Evolutionary conservation across 1,140 invertebrate genomes (phyloP).

Genomic region (Bombus turneri): DNA sequence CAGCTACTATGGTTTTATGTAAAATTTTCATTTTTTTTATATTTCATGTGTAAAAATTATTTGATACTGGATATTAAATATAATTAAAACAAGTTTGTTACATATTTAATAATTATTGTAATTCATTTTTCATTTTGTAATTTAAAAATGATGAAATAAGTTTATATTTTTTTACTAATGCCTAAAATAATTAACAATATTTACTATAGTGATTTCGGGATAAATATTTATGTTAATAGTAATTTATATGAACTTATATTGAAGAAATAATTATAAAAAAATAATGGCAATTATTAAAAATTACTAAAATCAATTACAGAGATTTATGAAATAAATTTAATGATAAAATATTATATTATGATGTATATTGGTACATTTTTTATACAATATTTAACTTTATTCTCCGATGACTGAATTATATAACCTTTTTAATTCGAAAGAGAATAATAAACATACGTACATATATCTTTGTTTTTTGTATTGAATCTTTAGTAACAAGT

Average conservation of each 20-base stretch:
- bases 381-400: too few relatives aligned
- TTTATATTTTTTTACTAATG: too few relatives aligned
- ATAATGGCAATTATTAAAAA: background rate
- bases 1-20: background rate
- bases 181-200: background rate
- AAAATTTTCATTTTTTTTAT: background rate
- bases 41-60: background rate
- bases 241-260: background rate
- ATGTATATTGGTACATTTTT: too few relatives aligned
- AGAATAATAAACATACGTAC: too few relatives aligned
- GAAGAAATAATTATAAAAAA: background rate
- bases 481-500: background rate
- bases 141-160: background rate
- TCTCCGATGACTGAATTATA: too few relatives aligned
- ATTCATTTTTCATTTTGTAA: background rate
- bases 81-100: background rate
- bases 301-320: too few relatives aligned
- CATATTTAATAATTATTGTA: background rate
- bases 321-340: too few relatives aligned
- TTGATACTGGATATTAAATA: background rate
- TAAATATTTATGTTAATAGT: background rate
- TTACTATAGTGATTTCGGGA: background rate
- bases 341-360: too few relatives aligned
- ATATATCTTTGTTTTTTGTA: too few relatives aligned
- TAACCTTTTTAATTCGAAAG: too few relatives aligned